These are phyloP conservation scores for Nemoura dubitans DNA, from an alignment of 2,888 invertebrate genomes.

Conservation along the genomic window DNA sequence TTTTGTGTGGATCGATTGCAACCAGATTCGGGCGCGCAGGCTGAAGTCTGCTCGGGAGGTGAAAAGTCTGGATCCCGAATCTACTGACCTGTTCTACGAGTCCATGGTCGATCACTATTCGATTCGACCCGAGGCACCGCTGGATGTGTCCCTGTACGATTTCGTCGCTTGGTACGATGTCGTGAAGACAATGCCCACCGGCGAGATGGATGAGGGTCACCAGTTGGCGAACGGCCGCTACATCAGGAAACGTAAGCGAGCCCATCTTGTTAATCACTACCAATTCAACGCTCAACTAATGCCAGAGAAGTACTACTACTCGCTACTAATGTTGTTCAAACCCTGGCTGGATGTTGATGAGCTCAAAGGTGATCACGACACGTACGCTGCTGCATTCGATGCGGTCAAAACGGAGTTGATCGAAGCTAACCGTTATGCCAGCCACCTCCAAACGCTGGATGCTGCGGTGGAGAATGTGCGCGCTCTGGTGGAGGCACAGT, in stretches of 20 bases:
- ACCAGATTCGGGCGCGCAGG: slow-evolving; percentile 47
- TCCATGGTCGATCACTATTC: slow-evolving; percentile 55
- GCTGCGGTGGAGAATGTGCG: neutral
- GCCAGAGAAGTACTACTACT: slow-evolving; percentile 54
- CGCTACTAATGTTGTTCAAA: slow-evolving; percentile 52
- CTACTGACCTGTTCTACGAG: slow-evolving; percentile 54
- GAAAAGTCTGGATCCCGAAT: slow-evolving; percentile 51
- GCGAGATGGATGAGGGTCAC: slow-evolving; percentile 43
- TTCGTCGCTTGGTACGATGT: slow-evolving; percentile 52
- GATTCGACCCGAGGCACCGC: slow-evolving; percentile 53
- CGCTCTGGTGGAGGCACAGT: neutral
- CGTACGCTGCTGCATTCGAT: slow-evolving; percentile 53
- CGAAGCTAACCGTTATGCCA: neutral
- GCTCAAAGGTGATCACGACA: slow-evolving; percentile 50
- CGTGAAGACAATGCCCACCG: slow-evolving; percentile 43
- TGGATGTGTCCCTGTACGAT: slow-evolving; percentile 52
- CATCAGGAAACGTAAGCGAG: slow-evolving; percentile 52
- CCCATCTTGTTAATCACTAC: slow-evolving; percentile 55
- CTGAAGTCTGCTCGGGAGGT: slow-evolving; percentile 53
- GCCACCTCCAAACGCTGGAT: neutral
- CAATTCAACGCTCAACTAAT: slow-evolving; percentile 52
- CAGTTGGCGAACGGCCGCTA: slow-evolving; percentile 45
- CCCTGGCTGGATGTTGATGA: slow-evolving; percentile 53
- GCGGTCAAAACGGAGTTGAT: neutral
- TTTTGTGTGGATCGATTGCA: slow-evolving; percentile 56